Conservation (phyloP, 2,797 vertebrate genomes). For the Amphiprion clarkii region DNA sequence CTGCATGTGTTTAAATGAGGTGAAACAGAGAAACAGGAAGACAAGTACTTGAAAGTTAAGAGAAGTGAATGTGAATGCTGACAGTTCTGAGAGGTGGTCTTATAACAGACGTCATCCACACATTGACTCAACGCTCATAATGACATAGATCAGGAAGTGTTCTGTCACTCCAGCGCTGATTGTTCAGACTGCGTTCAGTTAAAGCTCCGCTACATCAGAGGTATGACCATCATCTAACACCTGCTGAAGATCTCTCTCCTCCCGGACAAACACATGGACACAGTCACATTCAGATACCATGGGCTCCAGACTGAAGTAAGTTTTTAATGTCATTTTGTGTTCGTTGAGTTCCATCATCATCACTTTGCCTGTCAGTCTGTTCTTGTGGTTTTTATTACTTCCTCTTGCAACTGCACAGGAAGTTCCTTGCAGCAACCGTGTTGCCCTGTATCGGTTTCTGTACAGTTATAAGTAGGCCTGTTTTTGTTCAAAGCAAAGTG, state of each 20-base stretch:
- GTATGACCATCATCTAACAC: conserved; percentile 21
- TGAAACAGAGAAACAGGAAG: neutral
- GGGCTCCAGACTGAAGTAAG: conserved; percentile 88
- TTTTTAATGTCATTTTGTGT: conserved; percentile 12
- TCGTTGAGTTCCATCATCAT: conserved; percentile 35
- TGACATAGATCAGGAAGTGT: conserved; percentile 84
- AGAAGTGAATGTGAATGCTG: neutral
- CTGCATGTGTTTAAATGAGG: too few relatives aligned
- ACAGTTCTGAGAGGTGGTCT: conserved; percentile 33
- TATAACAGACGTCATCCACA: conserved; percentile 57
- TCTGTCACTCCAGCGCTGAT: conserved; percentile 62
- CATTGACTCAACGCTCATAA: conserved; percentile 58
- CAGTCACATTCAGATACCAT: conserved; percentile 68
- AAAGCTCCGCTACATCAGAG: conserved; percentile 22
- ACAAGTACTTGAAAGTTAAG: neutral
- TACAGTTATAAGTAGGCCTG: conserved; percentile 3
- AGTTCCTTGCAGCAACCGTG: conserved; percentile 62
- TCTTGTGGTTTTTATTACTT: conserved; percentile 77
- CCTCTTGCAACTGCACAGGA: conserved; percentile 77
- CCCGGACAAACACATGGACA: conserved; percentile 76
- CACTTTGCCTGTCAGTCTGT: conserved; percentile 45
- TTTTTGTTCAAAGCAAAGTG: conserved; percentile 12
- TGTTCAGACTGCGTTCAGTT: conserved; percentile 48
- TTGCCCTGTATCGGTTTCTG: conserved; percentile 25
- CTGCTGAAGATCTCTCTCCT: conserved; percentile 43